Evolutionary conservation across 1,140 invertebrate genomes (phyloP), one percentile per base, ranked within the genome.

Genomic region (Scylla paramamosain): DNA sequence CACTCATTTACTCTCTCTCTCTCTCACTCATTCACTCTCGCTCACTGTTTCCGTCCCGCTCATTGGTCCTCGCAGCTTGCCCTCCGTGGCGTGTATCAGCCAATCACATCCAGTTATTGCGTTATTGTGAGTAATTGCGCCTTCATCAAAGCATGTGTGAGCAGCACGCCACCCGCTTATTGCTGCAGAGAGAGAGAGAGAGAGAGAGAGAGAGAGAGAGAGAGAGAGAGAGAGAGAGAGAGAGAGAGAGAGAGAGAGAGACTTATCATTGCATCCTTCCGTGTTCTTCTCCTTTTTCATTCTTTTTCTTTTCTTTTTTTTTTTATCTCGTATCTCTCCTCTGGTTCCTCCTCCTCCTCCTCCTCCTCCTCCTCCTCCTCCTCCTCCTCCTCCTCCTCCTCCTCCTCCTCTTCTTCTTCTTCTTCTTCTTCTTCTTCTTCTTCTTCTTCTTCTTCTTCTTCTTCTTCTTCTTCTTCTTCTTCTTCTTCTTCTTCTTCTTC

Each of bases 401-500:
- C 82, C 25, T 29, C 82, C 20, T 84, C 31, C 25, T 4, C 25
- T 20, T 29, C 4, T 29, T 4, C n/a, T 4, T 29, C 6, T 25
- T 29, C 20, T 20, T 84, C 25, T 20, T 4, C 82, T 84, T 7
- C 82, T 25, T 29, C 82, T 4, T 29, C 20, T 77, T 4, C 4
- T 25, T 77, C 25, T 4, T 8, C 82, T 20, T 84, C 82, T 25
- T 31, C 82, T 0, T 31, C 82, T 84, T 31, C 82, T 31, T 25
- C 25, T 84, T 16, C 82, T 84, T 84, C 82, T 31, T 4, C 82
- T 16, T 31, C 82, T 77, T 77, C 67, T 77, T 77, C 67, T 77
- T 77, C 67, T 77, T 77, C 67, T 77, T 77, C 67, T 77, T 77
- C 67, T 77, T 77, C 67, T 77, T 77, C 67, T 77, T 77, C 67